Evolutionary conservation across 2,888 invertebrate genomes (phyloP), one percentile per base, ranked within the genome.

Genomic region (Coelinius sp.): DNA sequence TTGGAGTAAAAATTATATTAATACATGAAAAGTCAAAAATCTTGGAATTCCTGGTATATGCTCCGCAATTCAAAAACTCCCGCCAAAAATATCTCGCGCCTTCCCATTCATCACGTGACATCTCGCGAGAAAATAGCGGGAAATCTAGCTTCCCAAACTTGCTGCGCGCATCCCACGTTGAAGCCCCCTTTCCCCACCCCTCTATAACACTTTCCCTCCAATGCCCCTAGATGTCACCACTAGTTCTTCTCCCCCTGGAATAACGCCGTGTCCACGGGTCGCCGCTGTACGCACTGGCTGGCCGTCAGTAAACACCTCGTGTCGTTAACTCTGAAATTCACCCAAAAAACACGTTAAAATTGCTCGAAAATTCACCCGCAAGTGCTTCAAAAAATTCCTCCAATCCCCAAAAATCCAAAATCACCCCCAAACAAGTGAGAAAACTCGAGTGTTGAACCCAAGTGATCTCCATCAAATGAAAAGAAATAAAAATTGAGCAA

Each of bases 221-320:
- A 20, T 8, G 1, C 46, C 46, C 17, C 31, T 35, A 59, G 59
- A 59, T 59, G 59, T 59, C 59, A 20, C 59, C 17, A 10, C 31
- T 0, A 2, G 10, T 0, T 0, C 7, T 2, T 22, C 20, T 17
- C 10, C 31, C 31, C 59, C 31, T 17, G 35, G 44, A 41, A 24
- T 63, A 63, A 63, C 63, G 63, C 63, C 63, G 63, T 25, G 41
- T 38, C 10, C 41, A 41, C 31, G 38, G 44, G 63, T 38, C 62
- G 62, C 62, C 56, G 27, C 38, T 62, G 62, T 24, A 62, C 17
- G 62, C 41, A 63, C 41, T 63, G 63, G 63, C 63, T 63, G 41
- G 12, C 63, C 63, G 63, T 63, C 63, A 63, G 44, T 63, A 63
- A 63, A 63, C 63, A 63, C 63, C 63, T 63, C 63, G 63, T 63